These are phyloP conservation scores for Felis catus DNA, from an alignment of 2,113 vertebrate species.

Conservation along the genomic window F.catus_Fca126_mat1.0 CM031414.1:90276001-90276500, in stretches of 20 bases:
- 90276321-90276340: not conserved
- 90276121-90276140: not conserved
- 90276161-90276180: not conserved
- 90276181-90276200: not conserved
- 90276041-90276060: not conserved
- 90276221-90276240: not conserved
- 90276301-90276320: not conserved
- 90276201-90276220: not conserved
- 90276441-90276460: not conserved
- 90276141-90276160: not conserved
- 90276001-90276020: not conserved
- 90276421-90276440: not conserved
- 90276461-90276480: too few species aligned
- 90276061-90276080: not conserved
- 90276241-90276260: not conserved
- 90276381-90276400: not conserved
- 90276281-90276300: not conserved
- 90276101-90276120: not conserved
- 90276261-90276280: not conserved
- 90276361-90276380: not conserved
- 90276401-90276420: constrained; percentile 3
- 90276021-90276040: not conserved
- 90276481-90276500: rapidly evolving
- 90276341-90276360: not conserved
- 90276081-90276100: not conserved